phyloP scores from a whole-genome alignment of 2,113 vertebrate species.

The Lophius piscatorius region DNA sequence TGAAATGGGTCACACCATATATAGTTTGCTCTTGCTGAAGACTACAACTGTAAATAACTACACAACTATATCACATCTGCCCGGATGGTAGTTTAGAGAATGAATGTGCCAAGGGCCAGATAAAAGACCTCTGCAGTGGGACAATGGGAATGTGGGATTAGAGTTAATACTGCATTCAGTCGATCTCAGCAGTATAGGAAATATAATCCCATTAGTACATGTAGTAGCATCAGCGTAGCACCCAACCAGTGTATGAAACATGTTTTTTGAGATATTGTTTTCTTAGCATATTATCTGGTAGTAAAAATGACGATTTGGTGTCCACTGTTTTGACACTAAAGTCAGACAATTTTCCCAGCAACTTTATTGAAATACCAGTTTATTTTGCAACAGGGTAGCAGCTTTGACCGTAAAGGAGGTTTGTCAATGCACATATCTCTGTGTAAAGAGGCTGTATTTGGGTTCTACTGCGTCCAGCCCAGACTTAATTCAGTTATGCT shows the following conservation, averaged over 20 bases:
- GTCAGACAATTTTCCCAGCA: too few relatives aligned
- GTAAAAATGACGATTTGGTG: too few relatives aligned
- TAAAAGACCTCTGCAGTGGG: constrained; percentile 2
- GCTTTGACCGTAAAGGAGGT: constrained; percentile 24
- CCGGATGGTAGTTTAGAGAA: background rate
- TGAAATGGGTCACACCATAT: constrained; percentile 56
- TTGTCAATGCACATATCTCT: constrained; percentile 6
- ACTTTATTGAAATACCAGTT: background rate
- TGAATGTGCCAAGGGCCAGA: constrained; percentile 8
- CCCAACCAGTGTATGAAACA: constrained; percentile 9
- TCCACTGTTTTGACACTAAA: too few relatives aligned
- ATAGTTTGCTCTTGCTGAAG: constrained; percentile 20
- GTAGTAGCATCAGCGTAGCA: constrained; percentile 35
- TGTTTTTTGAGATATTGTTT: constrained; percentile 48
- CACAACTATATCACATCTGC: constrained; percentile 25
- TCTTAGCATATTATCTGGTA: constrained; percentile 6
- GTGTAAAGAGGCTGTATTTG: constrained; percentile 26
- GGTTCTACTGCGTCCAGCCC: background rate
- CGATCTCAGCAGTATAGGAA: constrained; percentile 65
- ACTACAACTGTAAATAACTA: constrained; percentile 21
- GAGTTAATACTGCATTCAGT: constrained; percentile 61
- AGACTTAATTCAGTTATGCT: background rate
- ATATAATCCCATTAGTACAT: constrained; percentile 73
- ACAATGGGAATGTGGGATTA: constrained; percentile 65
- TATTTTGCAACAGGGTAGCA: constrained; percentile 33